Conservation (phyloP, 2,888 invertebrate species). For the Cataglyphis altisquamis region DNA sequence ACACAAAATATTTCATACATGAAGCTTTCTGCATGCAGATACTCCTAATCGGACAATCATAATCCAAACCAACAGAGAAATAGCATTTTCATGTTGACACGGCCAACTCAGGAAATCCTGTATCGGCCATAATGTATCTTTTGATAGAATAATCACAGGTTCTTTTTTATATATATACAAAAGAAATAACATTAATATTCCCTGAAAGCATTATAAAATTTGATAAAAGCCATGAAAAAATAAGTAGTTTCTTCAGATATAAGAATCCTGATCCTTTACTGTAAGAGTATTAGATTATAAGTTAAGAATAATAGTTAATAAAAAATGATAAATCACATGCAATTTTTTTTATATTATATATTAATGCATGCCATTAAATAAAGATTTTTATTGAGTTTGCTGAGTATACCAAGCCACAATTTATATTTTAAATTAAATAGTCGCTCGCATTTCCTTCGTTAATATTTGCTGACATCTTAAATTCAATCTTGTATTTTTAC, state of each 20-base stretch:
- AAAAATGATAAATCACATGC: not conserved
- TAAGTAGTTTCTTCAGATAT: not conserved
- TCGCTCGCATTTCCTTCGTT: too few relatives aligned
- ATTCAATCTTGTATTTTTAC: too few relatives aligned
- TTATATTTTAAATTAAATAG: too few relatives aligned
- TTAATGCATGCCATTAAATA: not conserved
- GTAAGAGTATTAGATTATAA: not conserved
- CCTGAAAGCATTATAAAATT: constrained; percentile 69
- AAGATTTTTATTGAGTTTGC: not conserved
- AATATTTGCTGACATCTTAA: too few relatives aligned
- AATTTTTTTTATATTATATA: not conserved
- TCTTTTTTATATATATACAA: constrained; percentile 77
- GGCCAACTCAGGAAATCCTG: constrained; percentile 82
- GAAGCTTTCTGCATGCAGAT: constrained; percentile 58
- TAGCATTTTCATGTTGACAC: constrained; percentile 76
- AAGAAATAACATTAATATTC: constrained; percentile 72
- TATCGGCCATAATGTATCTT: constrained; percentile 80
- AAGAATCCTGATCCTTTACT: not conserved
- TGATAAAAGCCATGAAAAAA: not conserved
- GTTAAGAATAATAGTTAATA: not conserved
- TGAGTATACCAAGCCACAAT: not conserved
- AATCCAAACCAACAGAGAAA: constrained; percentile 82
- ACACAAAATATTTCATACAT: not conserved
- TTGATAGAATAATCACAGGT: constrained; percentile 80
- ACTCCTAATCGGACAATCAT: constrained; percentile 74